Evolutionary conservation across 2,113 vertebrate species (phyloP).

Genomic region (Heterotilapia buettikoferi): DNA sequence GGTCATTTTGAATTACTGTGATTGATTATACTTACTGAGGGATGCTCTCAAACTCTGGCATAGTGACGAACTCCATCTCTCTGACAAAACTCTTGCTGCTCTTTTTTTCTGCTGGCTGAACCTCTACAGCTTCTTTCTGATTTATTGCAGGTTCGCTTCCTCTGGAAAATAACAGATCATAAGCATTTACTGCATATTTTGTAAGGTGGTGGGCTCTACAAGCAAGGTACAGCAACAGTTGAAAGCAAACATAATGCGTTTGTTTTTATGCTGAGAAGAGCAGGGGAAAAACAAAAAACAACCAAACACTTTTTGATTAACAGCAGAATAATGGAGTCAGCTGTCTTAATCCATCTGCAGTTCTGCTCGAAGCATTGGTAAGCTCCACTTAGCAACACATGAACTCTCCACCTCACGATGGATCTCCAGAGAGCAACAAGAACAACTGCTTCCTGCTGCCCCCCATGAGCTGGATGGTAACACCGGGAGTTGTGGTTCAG

Average conservation of each 20-base stretch:
- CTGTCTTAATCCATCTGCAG: not conserved
- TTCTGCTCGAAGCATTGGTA: not conserved
- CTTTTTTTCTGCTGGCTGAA: constrained; percentile 26
- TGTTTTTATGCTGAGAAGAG: not conserved
- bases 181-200: not conserved
- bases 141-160: not conserved
- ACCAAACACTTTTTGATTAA: not conserved
- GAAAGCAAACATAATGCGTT: no score
- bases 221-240: not conserved
- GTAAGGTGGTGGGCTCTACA: not conserved
- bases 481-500: not conserved
- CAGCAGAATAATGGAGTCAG: not conserved
- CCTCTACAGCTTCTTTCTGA: constrained; percentile 2
- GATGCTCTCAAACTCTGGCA: constrained; percentile 67
- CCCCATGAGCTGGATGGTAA: not conserved
- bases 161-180: not conserved
- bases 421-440: not conserved
- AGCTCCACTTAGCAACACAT: not conserved
- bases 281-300: not conserved
- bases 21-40: constrained; percentile 66
- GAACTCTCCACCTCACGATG: not conserved
- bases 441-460: not conserved
- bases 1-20: not conserved
- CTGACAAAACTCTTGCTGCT: constrained; percentile 20
- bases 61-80: constrained; percentile 66